Evolutionary conservation across 2,797 vertebrate species (phyloP).

Genomic region (Triplophysa bombifrons): DNA sequence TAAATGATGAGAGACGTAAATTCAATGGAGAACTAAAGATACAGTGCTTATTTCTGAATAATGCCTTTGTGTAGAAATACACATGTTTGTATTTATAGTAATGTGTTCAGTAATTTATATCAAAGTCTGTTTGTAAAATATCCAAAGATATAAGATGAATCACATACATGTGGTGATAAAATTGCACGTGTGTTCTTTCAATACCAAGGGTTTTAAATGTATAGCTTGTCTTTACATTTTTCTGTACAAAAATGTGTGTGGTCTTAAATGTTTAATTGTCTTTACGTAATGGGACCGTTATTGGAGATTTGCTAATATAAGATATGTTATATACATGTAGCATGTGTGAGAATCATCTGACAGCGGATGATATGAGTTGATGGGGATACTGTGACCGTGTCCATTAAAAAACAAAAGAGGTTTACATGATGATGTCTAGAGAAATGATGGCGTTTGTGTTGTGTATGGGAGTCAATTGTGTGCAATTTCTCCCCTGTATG

Average conservation of each 20-base stretch:
- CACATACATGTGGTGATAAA: too few species aligned
- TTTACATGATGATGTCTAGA: slow-evolving; percentile 24
- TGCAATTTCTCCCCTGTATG: slow-evolving; percentile 3
- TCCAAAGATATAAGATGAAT: too few species aligned
- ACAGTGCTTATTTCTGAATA: background rate
- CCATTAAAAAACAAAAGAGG: background rate
- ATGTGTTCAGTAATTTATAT: too few species aligned
- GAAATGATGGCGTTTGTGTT: slow-evolving; percentile 2
- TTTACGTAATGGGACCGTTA: too few species aligned
- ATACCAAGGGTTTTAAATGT: too few species aligned
- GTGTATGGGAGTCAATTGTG: slow-evolving; percentile 19
- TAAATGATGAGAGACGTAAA: background rate
- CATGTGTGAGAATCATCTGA: background rate
- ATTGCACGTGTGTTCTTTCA: too few species aligned
- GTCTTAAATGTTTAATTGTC: too few species aligned
- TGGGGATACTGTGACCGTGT: background rate
- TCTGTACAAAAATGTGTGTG: too few species aligned
- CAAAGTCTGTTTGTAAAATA: too few species aligned
- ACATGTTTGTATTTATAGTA: too few species aligned
- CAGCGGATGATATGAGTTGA: slow-evolving; percentile 26
- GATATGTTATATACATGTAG: background rate
- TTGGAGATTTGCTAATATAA: too few species aligned
- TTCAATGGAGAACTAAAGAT: background rate
- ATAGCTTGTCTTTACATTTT: too few species aligned
- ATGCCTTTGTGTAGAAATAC: background rate